Conservation (phyloP, 2,888 invertebrate genomes). For the Xanthorhoe designata region DNA sequence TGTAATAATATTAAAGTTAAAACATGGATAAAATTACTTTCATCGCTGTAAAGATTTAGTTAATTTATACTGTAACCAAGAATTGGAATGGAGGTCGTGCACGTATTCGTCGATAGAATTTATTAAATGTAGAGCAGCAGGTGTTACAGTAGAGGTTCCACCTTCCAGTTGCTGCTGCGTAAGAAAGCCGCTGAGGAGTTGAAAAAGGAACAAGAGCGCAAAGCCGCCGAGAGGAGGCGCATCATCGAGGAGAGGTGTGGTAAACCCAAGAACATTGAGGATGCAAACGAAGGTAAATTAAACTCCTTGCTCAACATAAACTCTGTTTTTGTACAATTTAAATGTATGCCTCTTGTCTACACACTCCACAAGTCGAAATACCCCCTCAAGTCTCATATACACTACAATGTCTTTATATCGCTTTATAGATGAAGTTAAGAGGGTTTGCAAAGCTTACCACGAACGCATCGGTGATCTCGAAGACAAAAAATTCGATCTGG, state of each 20-base stretch:
- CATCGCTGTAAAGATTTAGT: too few species aligned
- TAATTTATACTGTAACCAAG: too few species aligned
- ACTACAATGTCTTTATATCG: slow-evolving; percentile 65
- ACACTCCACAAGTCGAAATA: slow-evolving; percentile 62
- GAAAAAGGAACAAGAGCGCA: slow-evolving; percentile 99
- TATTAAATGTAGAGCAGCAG: neutral
- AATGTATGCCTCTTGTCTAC: slow-evolving; percentile 40
- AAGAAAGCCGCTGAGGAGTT: slow-evolving; percentile 99
- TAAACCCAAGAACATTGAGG: slow-evolving; percentile 95
- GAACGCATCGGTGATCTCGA: slow-evolving; percentile 95
- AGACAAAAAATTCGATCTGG: slow-evolving; percentile 99
- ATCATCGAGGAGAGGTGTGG: slow-evolving; percentile 98
- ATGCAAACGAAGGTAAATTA: slow-evolving; percentile 95
- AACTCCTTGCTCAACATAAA: slow-evolving; percentile 13
- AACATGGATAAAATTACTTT: too few species aligned
- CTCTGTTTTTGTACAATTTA: neutral
- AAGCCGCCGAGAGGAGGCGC: slow-evolving; percentile 98
- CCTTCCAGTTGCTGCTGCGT: slow-evolving; percentile 96
- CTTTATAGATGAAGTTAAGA: slow-evolving; percentile 91
- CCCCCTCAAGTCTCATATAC: slow-evolving; percentile 45
- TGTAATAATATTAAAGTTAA: too few species aligned
- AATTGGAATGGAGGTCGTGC: neutral
- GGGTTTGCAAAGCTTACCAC: slow-evolving; percentile 93
- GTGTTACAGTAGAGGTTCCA: slow-evolving; percentile 13
- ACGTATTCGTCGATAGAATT: neutral